Base-by-base conservation (phyloP, 2,797 vertebrate genomes). In the Catharus ustulatus region DNA sequence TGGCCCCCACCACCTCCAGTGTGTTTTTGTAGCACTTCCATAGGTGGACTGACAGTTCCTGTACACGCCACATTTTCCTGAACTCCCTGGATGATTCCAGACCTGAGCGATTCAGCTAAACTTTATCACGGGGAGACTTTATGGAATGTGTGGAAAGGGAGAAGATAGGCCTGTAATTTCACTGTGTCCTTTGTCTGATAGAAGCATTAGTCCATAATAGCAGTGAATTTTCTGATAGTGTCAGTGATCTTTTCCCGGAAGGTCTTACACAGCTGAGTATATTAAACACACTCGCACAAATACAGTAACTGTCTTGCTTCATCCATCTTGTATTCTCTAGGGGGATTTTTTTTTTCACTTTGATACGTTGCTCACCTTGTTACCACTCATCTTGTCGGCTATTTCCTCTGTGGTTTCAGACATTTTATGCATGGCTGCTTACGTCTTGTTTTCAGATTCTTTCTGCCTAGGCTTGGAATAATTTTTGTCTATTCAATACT, bases 381-480 rank as follows among this genome's bases (percentile, higher is more conserved):
- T 96, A 95, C 95, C 78, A 87, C 94, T 96, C 85, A 91, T 94
- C 92, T 94, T 95, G 92, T 94, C 16, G 27, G 46, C 57, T 92
- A 62, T 93, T 95, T 96, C 93, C 95, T 96, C 88, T 91, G 95
- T 94, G 96, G 59, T 96, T 97, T 96, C 90, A 96, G 80, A 94
- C 55, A 96, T 96, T 94, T 97, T 94, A 93, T 94, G 93, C 94
- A 89, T 94, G 94, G 38, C 80, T 96, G 91, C 92, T 94, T 93
- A 90, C 51, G 57, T 96, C 95, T 97, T 97, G 91, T 96, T 97
- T 95, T 96, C 92, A 91, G 64, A 80, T 71, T 86, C 71, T 89
- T 96, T 93, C 78, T 93, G 93, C 78, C 55, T 92, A 49, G 66
- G 26, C 52, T 73, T 86, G 84, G 61, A 96, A 96, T 95, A 84